These are phyloP conservation scores for Sylvia atricapilla DNA, from an alignment of 2,113 vertebrate genomes.

Conservation along the genomic window DNA sequence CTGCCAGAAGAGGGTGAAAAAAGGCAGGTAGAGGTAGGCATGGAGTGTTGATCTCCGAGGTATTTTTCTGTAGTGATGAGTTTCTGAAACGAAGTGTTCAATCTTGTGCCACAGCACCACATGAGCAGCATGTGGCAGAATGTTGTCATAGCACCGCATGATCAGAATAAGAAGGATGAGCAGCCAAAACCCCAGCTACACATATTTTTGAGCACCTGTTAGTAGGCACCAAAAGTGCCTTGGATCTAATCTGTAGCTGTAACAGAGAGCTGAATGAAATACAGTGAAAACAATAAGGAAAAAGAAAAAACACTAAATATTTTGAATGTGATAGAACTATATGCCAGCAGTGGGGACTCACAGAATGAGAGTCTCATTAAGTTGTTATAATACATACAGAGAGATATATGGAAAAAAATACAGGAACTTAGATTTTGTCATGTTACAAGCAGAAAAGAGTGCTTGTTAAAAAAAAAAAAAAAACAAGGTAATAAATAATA, in stretches of 20 bases:
- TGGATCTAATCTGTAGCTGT: background rate
- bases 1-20: background rate
- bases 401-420: background rate
- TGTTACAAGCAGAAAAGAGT: background rate
- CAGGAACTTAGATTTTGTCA: background rate
- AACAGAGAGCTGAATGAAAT: background rate
- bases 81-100: background rate
- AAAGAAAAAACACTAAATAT: background rate
- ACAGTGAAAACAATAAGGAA: background rate
- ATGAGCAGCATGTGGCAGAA: background rate
- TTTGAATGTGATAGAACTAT: background rate
- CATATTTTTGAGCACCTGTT: background rate
- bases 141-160: background rate
- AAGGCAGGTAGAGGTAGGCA: background rate
- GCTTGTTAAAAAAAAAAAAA: background rate
- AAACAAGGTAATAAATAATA: fast-evolving
- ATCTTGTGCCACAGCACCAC: background rate
- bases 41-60: background rate
- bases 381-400: background rate
- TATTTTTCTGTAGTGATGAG: background rate
- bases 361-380: background rate
- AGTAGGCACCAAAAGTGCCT: background rate
- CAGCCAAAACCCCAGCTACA: background rate
- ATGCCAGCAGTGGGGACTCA: background rate
- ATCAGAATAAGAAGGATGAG: background rate